These are phyloP conservation scores for Phenganax marumi DNA, from an alignment of 92 coral and sea anemone genomes.

Conservation along the genomic window DNA sequence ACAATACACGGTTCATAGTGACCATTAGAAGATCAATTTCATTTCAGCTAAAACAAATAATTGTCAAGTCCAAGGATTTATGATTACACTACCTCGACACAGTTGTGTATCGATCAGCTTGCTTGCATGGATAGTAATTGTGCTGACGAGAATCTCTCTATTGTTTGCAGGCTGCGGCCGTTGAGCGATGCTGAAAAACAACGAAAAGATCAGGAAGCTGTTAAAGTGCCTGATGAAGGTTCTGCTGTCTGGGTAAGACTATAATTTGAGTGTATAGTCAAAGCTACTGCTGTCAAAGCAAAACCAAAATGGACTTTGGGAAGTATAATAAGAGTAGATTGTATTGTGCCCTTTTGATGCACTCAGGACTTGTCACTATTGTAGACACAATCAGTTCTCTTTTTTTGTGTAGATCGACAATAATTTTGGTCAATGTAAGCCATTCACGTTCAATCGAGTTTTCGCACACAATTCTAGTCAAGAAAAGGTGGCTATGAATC, in stretches of 20 bases:
- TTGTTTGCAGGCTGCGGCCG: constrained; percentile 74
- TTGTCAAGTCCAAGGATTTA: neutral
- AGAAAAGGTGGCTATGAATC: constrained; percentile 33
- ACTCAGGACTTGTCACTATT: too few relatives aligned
- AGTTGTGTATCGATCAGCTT: neutral
- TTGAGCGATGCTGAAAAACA: constrained; percentile 69
- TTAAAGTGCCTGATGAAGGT: constrained; percentile 85
- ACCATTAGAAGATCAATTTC: neutral
- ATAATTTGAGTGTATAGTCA: neutral
- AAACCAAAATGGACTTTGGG: neutral
- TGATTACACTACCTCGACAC: constrained; percentile 2
- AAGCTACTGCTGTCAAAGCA: neutral
- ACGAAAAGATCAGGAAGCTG: constrained; percentile 73
- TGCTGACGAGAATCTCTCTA: constrained; percentile 18
- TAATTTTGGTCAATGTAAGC: constrained; percentile 92
- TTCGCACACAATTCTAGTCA: constrained; percentile 75
- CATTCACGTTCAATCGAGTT: constrained; percentile 88
- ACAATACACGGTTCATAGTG: too few relatives aligned
- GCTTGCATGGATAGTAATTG: neutral
- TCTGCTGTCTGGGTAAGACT: constrained; percentile 76
- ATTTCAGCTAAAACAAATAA: neutral
- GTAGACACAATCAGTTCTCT: neutral
- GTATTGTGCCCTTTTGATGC: too few relatives aligned
- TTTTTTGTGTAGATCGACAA: constrained; percentile 75
- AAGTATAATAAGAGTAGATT: neutral